Base-by-base conservation (phyloP, 2,888 invertebrate species). In the Microctonus hyperodae region DNA sequence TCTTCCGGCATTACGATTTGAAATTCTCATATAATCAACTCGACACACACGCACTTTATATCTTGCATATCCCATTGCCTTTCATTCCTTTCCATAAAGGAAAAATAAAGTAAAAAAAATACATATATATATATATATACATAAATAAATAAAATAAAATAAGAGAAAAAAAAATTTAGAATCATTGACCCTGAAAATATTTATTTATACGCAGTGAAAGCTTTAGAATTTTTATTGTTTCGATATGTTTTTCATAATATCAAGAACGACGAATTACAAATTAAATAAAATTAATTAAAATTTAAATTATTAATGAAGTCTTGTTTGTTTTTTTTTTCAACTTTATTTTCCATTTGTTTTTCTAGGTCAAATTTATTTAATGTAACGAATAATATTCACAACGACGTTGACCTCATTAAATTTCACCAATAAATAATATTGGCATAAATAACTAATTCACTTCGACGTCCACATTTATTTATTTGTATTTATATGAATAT, bases 1-100 rank as follows among this genome's bases (percentile, higher is more conserved):
- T 68, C 66, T 72, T 78, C 75, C 78, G 76, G 73, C 70, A 69
- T 53, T 44, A 16, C 44, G 44, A 44, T 44, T 62, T 65, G 67
- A 65, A n/a, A 68, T 74, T 77, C 75, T 72, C 78, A 72, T 7
- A 44, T 35, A 35, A 5, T 9, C 35, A 35, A 5, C 3, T 28
- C 3, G 3, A 35, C 35, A 35, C 35, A 35, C 35, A 1, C 10
- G 10, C 35, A 56, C 10, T 66, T 69, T 28, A 23, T 40, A 44
- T 13, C 23, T 25, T n/a, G n/a, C n/a, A 60, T 33, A 48, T 60
- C 48, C 22, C 28, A 60, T 60, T 50, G 60, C 13, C 56, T 56
- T 55, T 56, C 35, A 13, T 50, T 66, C 62, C 62, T 62, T 61
- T 11, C 35, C n/a, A 25, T 31, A 50, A 35, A 16, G 44, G 9